These are phyloP conservation scores for Leptodactylus fallax DNA, from an alignment of 2,797 vertebrate species.

Conservation along the genomic window DNA sequence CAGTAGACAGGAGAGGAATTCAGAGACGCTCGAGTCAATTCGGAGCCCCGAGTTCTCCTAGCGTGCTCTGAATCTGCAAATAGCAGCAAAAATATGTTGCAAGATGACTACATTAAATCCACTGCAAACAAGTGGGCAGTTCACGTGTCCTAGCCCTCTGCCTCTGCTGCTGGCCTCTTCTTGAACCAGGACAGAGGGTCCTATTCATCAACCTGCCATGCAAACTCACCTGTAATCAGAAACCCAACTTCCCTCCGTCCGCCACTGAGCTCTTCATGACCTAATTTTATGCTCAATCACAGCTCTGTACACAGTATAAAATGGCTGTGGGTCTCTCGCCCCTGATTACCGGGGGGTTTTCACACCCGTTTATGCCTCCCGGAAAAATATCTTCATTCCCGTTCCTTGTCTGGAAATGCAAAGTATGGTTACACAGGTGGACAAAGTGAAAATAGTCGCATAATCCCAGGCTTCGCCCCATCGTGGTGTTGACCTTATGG, in stretches of 20 bases:
- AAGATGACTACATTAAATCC: slow-evolving; percentile 46
- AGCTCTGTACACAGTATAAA: slow-evolving; percentile 28
- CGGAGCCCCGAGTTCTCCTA: slow-evolving; percentile 21
- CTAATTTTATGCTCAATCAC: slow-evolving; percentile 29
- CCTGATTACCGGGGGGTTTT: slow-evolving; percentile 37
- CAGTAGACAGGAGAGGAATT: slow-evolving; percentile 42
- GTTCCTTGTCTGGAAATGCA: slow-evolving; percentile 29
- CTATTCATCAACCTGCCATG: slow-evolving; percentile 54
- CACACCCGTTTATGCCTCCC: slow-evolving; percentile 33
- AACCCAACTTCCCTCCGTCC: slow-evolving; percentile 25
- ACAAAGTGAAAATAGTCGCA: slow-evolving; percentile 9
- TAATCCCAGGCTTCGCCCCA: background rate
- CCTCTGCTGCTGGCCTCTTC: slow-evolving; percentile 29
- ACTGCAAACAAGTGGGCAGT: slow-evolving; percentile 43
- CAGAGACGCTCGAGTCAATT: slow-evolving; percentile 24
- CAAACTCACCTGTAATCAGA: slow-evolving; percentile 52
- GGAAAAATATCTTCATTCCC: slow-evolving; percentile 18
- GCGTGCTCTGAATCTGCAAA: slow-evolving; percentile 34
- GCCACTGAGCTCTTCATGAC: background rate
- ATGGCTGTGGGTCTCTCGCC: background rate
- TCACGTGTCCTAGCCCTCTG: slow-evolving; percentile 43
- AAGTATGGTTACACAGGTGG: slow-evolving; percentile 53
- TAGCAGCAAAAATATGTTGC: slow-evolving; percentile 43
- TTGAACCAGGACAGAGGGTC: slow-evolving; percentile 44
- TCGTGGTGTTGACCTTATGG: slow-evolving; percentile 16